phyloP scores from a whole-genome alignment of 2,888 invertebrate species.

The Kryphioiulus occultus region DNA sequence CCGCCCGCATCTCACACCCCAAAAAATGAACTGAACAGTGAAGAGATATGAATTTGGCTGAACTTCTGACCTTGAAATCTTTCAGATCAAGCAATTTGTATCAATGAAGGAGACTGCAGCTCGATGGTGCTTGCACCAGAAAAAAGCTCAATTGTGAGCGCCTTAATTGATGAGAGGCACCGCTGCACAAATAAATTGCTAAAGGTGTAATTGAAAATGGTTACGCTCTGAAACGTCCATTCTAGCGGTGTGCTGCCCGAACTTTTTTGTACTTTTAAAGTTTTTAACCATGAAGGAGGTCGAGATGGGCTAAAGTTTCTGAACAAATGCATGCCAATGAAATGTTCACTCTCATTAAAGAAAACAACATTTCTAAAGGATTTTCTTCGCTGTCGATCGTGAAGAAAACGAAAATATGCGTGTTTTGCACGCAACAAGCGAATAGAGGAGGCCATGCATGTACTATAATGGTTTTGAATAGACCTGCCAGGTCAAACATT shows the following conservation, averaged over 20 bases:
- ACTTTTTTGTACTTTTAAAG: not conserved
- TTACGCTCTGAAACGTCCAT: not conserved
- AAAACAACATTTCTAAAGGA: not conserved
- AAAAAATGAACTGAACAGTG: not conserved
- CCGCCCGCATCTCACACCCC: not conserved
- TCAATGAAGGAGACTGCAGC: conserved; percentile 11
- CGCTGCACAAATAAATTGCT: not conserved
- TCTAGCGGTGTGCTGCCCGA: not conserved
- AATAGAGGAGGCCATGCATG: not conserved
- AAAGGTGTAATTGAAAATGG: not conserved
- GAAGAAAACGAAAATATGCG: not conserved
- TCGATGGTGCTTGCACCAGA: not conserved
- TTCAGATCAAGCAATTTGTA: conserved; percentile 3
- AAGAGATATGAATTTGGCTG: not conserved
- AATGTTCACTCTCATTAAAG: conserved; percentile 6
- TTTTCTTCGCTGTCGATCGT: not conserved
- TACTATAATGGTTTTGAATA: too few species aligned
- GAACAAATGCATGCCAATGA: not conserved
- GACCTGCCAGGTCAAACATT: too few species aligned
- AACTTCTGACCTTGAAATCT: conserved; percentile 25
- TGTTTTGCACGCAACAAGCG: not conserved
- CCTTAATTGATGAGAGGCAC: not conserved
- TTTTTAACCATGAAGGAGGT: not conserved
- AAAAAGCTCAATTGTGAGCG: not conserved
- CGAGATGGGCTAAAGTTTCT: not conserved